Evolutionary conservation across 1,140 invertebrate species (phyloP).

Genomic region (Physella acuta): DNA sequence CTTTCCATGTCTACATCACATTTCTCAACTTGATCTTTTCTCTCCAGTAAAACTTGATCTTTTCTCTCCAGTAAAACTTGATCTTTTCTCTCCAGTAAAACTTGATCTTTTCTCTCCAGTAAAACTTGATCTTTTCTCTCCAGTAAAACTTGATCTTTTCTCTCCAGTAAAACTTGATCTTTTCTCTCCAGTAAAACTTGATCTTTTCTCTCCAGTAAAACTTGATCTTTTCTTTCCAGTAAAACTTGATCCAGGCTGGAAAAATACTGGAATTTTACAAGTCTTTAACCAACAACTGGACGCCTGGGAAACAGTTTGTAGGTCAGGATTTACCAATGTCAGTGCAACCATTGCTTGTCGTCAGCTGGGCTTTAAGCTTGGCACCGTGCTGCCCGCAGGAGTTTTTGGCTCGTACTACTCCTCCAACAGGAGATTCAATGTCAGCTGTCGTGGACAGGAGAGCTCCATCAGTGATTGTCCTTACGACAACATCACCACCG

Average conservation of each 20-base stretch:
- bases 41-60: no score
- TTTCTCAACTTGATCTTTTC: no score
- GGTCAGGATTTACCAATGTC: slow-evolving; percentile 70
- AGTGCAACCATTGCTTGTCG: slow-evolving; percentile 73
- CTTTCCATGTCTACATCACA: no score
- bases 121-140: no score
- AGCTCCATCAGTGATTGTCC: neutral
- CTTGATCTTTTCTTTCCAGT: slow-evolving; percentile 10
- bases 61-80: no score
- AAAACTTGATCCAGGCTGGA: slow-evolving; percentile 12
- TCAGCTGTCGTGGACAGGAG: slow-evolving; percentile 30
- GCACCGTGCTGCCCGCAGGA: slow-evolving; percentile 24
- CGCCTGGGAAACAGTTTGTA: slow-evolving; percentile 72
- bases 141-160: no score
- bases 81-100: no score
- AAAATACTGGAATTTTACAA: slow-evolving; percentile 22
- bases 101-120: no score
- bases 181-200: no score
- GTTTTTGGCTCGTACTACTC: neutral
- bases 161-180: no score
- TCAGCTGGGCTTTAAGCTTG: slow-evolving; percentile 64
- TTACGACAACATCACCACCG: neutral
- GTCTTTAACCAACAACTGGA: slow-evolving; percentile 37
- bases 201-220: no score
- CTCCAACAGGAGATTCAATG: neutral